Evolutionary conservation across 1,140 invertebrate genomes (phyloP), one percentile per base, ranked within the genome.

Genomic region (Eupristina koningsbergeri): DNA sequence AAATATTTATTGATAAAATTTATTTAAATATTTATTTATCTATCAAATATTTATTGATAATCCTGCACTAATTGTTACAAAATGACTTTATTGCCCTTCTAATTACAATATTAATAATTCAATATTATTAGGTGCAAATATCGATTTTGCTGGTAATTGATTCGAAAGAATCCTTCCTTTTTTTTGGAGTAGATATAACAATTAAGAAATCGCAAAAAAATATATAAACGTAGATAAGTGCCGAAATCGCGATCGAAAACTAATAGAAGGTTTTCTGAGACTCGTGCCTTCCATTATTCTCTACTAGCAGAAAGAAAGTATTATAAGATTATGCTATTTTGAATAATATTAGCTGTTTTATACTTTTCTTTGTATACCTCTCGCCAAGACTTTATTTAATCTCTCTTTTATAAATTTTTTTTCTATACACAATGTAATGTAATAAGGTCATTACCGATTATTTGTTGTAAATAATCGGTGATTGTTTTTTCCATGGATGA

Each of bases 131-230:
- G 58, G 63, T 29, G 76, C 75, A 50, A 83, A 34, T 39, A 63
- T 73, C 64, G 76, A 83, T 83, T 79, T 83, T 67, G 50, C 73
- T 47, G 79, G 78, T 83, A 64, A 61, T 78, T 36, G 50, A 78
- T 45, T 75, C 67, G 82, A 64, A 78, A 79, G 63, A 73, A 34
- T 64, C 11, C 29, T 17, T 45, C n/a, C 36, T n/a, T n/a, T 82
- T 63, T 26, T 0, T 36, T 22, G 34, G n/a, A 5, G 3, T 64
- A 34, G 13, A 39, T 19, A 47, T 7, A 34, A 13, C 17, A 22
- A 15, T 45, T 36, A 29, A 58, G 50, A 81, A 81, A 73, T 73
- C 34, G 58, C 34, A 29, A 15, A n/a, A 34, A 50, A 58, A 71
- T 83, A 73, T 83, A 83, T 78, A 79, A 83, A 83, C 53, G 53